A percentile compares a stretch with the other conserved stretches of the same genome.
These are phyloP conservation scores for Salminus brasiliensis DNA, from an alignment of 2,113 vertebrate genomes.

Conservation along the genomic window DNA sequence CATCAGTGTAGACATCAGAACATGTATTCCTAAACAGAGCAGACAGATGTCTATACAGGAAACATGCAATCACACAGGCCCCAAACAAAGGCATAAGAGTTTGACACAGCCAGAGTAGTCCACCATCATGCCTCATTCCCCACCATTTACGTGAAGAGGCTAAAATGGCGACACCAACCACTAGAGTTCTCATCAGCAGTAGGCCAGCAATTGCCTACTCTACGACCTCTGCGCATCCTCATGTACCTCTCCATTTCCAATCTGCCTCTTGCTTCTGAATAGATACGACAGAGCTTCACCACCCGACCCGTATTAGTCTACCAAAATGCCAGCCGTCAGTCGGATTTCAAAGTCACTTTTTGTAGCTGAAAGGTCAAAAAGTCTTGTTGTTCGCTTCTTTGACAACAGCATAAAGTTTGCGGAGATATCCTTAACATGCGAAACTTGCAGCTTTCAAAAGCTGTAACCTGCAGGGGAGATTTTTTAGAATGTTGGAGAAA, in stretches of 20 bases:
- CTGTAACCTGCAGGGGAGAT: background rate
- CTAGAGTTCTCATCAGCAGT: slow-evolving; percentile 21
- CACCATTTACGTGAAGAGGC: slow-evolving; percentile 11
- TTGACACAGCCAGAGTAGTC: slow-evolving; percentile 9
- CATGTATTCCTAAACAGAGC: background rate
- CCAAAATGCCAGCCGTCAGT: slow-evolving; percentile 56
- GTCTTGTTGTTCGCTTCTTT: slow-evolving; percentile 25
- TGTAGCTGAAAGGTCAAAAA: slow-evolving; percentile 46
- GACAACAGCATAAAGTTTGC: slow-evolving; percentile 3
- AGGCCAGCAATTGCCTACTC: slow-evolving; percentile 31
- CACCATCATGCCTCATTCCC: background rate
- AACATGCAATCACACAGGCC: background rate
- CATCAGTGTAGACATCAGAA: slow-evolving; percentile 10
- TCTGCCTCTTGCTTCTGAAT: slow-evolving; percentile 28
- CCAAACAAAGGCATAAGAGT: background rate
- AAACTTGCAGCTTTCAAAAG: background rate
- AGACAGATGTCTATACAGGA: slow-evolving; percentile 12
- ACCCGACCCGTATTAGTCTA: slow-evolving; percentile 20
- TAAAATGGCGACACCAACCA: slow-evolving; percentile 29
- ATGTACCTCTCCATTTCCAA: slow-evolving; percentile 29
- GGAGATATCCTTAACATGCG: slow-evolving; percentile 13
- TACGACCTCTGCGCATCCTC: slow-evolving; percentile 35
- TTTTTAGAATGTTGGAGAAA: background rate
- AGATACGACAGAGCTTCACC: slow-evolving; percentile 35
- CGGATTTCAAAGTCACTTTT: slow-evolving; percentile 45